Evolutionary conservation across 1,140 invertebrate species (phyloP).

Genomic region (Drosophila seguyi): DNA sequence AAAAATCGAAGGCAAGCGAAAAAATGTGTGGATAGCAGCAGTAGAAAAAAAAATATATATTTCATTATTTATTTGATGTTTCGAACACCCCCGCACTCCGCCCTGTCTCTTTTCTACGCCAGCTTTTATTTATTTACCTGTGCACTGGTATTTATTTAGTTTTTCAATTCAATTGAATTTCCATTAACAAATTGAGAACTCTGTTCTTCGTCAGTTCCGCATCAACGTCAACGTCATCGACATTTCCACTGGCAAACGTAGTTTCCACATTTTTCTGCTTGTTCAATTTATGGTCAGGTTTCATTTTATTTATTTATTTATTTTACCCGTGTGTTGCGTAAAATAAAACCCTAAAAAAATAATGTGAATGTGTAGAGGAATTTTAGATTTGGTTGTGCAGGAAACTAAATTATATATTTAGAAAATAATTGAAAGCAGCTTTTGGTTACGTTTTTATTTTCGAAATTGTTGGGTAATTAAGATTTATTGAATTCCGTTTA

Average conservation of each 20-base stretch:
- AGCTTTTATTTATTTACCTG: slow-evolving; percentile 63
- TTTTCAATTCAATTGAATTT: slow-evolving; percentile 80
- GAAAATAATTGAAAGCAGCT: slow-evolving; percentile 30
- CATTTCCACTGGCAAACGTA: slow-evolving; percentile 21
- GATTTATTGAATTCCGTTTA: background rate
- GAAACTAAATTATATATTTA: slow-evolving; percentile 27
- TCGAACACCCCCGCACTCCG: background rate
- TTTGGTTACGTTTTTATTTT: background rate
- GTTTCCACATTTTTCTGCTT: slow-evolving; percentile 36
- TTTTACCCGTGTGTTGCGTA: slow-evolving; percentile 8
- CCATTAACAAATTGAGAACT: slow-evolving; percentile 77
- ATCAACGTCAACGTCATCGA: slow-evolving; percentile 35
- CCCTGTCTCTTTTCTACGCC: background rate
- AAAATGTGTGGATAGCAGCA: background rate
- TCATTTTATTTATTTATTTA: slow-evolving; percentile 28
- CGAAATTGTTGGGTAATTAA: background rate
- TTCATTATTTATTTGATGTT: slow-evolving; percentile 63
- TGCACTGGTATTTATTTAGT: slow-evolving; percentile 67
- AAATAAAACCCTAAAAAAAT: slow-evolving; percentile 30
- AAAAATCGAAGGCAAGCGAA: slow-evolving; percentile 13
- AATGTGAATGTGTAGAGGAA: slow-evolving; percentile 8
- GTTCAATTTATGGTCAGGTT: slow-evolving; percentile 40
- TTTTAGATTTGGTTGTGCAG: slow-evolving; percentile 25
- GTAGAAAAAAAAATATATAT: slow-evolving; percentile 7
- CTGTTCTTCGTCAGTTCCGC: slow-evolving; percentile 40